Percentiles rank a stretch among this genome's conserved stretches.
Evolutionary conservation across 2,888 invertebrate species (phyloP).

Genomic region (Ophion obscuratus): DNA sequence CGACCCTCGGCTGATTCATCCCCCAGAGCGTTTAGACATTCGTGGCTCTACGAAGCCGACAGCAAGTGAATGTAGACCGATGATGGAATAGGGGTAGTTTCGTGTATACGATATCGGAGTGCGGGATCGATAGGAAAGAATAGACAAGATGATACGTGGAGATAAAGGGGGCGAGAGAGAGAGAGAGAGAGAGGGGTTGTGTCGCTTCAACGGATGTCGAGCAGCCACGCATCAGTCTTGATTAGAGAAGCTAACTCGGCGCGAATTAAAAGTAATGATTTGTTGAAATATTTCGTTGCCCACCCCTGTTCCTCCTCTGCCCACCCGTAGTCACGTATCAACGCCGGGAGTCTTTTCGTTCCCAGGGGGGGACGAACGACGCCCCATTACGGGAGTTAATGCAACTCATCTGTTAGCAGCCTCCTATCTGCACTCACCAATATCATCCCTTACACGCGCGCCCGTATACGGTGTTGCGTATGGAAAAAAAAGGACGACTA

Average conservation of each 20-base stretch:
- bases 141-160: slow-evolving; percentile 16
- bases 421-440: slow-evolving; percentile 71
- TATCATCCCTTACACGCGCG: slow-evolving; percentile 57
- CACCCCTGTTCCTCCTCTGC: slow-evolving; percentile 37
- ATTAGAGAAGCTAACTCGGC: slow-evolving; percentile 77
- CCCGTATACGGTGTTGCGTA: not conserved
- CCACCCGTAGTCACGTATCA: slow-evolving; percentile 56
- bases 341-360: slow-evolving; percentile 63
- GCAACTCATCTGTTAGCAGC: slow-evolving; percentile 82
- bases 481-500: not conserved
- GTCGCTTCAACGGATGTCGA: slow-evolving; percentile 46
- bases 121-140: slow-evolving; percentile 36
- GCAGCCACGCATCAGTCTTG: slow-evolving; percentile 77
- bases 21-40: not conserved
- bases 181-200: slow-evolving; percentile 19
- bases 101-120: slow-evolving; percentile 3
- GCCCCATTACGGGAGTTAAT: slow-evolving; percentile 82
- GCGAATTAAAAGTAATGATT: slow-evolving; percentile 84
- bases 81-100: slow-evolving; percentile 9
- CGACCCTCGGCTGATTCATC: not conserved
- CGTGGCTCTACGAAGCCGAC: not conserved
- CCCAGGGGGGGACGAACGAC: slow-evolving; percentile 74
- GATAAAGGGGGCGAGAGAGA: not conserved
- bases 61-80: slow-evolving; percentile 27
- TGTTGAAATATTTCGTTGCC: slow-evolving; percentile 82